Conservation (phyloP, 1,140 invertebrate genomes). For the Microplitis demolitor region DNA sequence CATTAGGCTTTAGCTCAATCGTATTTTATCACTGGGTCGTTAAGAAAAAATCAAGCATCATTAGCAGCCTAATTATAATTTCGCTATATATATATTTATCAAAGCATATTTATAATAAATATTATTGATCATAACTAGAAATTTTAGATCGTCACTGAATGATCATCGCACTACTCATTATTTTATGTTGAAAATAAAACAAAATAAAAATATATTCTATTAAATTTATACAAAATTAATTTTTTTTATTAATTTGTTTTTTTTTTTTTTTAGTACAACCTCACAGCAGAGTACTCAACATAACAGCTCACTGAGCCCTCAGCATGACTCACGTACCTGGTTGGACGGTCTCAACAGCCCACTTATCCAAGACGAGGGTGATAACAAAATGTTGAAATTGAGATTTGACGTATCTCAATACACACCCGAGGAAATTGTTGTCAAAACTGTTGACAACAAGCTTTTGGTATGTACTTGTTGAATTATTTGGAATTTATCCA, state of each 20-base stretch:
- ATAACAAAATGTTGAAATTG: conserved; percentile 87
- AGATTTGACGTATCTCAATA: conserved; percentile 95
- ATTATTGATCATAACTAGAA: too few species aligned
- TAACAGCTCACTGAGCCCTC: conserved; percentile 57
- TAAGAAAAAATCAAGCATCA: too few species aligned
- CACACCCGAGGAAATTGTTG: conserved; percentile 92
- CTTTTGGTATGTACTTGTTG: conserved; percentile 74
- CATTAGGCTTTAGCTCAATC: too few species aligned
- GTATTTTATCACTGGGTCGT: too few species aligned
- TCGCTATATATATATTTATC: too few species aligned
- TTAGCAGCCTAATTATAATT: too few species aligned
- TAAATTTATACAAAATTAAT: not conserved
- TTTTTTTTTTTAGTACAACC: conserved; percentile 58
- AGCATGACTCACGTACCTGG: conserved; percentile 66
- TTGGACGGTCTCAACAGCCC: conserved; percentile 87
- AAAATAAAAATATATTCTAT: not conserved
- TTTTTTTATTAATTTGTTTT: conserved; percentile 6
- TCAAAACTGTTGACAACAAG: conserved; percentile 96
- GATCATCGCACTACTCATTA: too few species aligned
- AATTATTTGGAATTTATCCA: not conserved
- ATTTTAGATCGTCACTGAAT: too few species aligned
- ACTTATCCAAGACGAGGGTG: conserved; percentile 86
- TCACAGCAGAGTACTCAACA: conserved; percentile 50
- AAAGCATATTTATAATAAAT: too few species aligned
- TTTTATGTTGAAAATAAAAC: too few species aligned